These are phyloP conservation scores for Garrulus glandarius DNA, from an alignment of 2,797 vertebrate species.

Conservation along the genomic window DNA sequence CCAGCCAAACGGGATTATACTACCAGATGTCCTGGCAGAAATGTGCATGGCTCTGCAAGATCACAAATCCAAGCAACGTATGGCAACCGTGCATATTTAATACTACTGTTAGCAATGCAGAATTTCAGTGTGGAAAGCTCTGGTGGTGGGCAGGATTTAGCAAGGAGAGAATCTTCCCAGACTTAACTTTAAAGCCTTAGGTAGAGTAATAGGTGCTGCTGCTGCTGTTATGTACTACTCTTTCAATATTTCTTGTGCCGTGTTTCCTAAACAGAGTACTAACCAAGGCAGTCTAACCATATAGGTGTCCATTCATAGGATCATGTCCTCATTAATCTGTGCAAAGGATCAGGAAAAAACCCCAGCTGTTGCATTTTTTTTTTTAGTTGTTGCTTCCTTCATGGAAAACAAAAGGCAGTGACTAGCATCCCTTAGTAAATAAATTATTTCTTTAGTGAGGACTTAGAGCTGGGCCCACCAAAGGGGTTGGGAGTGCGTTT, in stretches of 20 bases:
- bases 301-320: not conserved
- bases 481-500: not conserved
- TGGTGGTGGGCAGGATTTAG: not conserved
- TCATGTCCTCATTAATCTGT: not conserved
- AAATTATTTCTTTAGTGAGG: not conserved
- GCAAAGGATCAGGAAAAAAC: not conserved
- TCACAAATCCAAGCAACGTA: constrained; percentile 47
- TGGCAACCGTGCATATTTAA: not conserved
- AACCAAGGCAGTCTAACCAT: not conserved
- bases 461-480: not conserved
- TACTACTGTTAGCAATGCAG: not conserved
- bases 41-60: not conserved
- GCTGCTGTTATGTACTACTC: not conserved
- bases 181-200: not conserved
- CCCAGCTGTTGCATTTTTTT: not conserved
- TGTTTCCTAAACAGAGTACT: not conserved
- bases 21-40: constrained; percentile 61
- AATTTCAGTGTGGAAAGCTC: not conserved
- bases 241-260: not conserved
- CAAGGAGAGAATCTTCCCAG: not conserved
- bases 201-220: not conserved
- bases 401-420: not conserved
- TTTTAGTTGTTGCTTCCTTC: not conserved
- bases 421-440: not conserved
- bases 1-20: not conserved